A percentile compares a stretch with the other conserved stretches of the same genome.
phyloP scores from a whole-genome alignment of 2,888 invertebrate genomes.

The Drosophila yooni region DNA sequence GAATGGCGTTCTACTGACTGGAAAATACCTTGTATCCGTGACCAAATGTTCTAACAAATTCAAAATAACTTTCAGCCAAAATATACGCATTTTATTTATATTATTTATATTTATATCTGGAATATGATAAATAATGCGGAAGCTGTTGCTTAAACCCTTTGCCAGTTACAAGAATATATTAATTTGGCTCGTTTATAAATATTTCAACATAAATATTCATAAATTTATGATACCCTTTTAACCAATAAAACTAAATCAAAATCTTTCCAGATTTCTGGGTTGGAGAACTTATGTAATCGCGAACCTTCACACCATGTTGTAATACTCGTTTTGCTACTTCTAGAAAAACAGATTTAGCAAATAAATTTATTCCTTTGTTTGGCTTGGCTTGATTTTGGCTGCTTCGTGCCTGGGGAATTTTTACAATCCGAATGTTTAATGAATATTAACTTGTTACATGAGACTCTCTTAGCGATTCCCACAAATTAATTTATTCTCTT shows the following conservation, averaged over 20 bases:
- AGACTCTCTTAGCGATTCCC: background rate
- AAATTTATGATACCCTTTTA: background rate
- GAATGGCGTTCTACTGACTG: background rate
- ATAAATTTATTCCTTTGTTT: background rate
- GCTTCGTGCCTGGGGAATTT: background rate
- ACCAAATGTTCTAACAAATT: background rate
- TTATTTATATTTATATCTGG: background rate
- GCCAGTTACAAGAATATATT: background rate
- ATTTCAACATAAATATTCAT: background rate
- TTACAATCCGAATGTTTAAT: background rate
- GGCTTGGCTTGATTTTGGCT: background rate
- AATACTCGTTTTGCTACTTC: background rate
- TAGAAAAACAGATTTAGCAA: no score
- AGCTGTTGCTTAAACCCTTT: no score
- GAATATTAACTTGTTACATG: background rate
- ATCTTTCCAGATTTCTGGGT: background rate
- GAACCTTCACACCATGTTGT: background rate
- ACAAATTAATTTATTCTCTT: constrained; percentile 6
- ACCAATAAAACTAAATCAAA: background rate
- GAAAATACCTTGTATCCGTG: background rate
- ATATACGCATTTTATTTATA: background rate
- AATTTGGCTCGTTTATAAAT: background rate
- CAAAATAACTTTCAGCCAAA: background rate
- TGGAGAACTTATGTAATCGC: background rate
- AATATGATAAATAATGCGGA: background rate